Conservation (phyloP, 2,888 invertebrate species). For the Melikaiella ostensackeni region DNA sequence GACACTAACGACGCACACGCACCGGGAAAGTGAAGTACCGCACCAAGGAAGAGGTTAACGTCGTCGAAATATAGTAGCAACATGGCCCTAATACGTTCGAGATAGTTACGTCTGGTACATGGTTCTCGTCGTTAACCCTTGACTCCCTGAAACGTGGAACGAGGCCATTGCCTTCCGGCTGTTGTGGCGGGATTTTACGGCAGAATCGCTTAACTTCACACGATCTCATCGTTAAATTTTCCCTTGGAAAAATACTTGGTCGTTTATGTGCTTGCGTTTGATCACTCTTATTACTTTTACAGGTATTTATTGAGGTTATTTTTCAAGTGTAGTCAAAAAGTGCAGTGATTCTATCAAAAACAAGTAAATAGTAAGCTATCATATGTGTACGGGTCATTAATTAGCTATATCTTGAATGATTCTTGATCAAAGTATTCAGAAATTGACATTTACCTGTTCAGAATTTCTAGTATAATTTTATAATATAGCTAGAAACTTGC, state of each 20-base stretch:
- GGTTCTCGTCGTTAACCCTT: conserved; percentile 38
- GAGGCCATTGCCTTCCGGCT: conserved; percentile 6
- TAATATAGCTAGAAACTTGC: not conserved
- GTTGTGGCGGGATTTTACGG: not conserved
- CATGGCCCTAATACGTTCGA: conserved; percentile 33
- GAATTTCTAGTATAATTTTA: not conserved
- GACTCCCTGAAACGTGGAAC: conserved; percentile 19
- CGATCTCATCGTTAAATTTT: not conserved
- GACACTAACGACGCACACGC: conserved; percentile 57
- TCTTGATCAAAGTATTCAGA: not conserved
- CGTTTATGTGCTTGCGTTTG: not conserved
- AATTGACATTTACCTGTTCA: not conserved
- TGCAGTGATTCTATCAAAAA: no score
- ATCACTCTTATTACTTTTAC: no score
- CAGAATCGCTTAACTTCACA: conserved; percentile 2
- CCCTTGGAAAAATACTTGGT: not conserved
- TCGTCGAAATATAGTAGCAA: conserved; percentile 37
- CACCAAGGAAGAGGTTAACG: conserved; percentile 47
- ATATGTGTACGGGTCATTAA: no score
- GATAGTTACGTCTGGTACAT: conserved; percentile 37
- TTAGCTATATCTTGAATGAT: no score
- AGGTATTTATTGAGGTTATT: not conserved
- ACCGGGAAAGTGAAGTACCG: conserved; percentile 54
- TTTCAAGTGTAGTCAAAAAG: no score
- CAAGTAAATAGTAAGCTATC: no score